Evolutionary conservation across 2,888 invertebrate genomes (phyloP), one percentile per base, ranked within the genome.

Genomic region (Drosophila yooni): DNA sequence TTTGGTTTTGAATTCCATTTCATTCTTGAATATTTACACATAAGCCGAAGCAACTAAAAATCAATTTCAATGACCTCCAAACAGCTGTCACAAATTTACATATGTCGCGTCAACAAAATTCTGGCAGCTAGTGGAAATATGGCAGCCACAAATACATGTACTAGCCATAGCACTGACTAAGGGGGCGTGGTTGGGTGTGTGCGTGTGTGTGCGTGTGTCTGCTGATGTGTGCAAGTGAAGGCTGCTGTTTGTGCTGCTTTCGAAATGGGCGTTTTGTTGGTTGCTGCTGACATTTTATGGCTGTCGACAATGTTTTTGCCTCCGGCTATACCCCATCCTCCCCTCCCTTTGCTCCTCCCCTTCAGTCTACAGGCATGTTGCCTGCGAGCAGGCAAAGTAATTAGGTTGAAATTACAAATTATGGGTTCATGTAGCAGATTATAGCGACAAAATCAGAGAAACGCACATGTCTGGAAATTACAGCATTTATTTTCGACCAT

Each of bases 361-460:
- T 18, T 18, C 64, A 50, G 56, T 57, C 62, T 11, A 25, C 36
- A 50, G 29, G 13, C 46, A 48, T 29, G 11, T n/a, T 43, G 43
- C 46, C 46, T 27, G 46, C 15, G 34, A 3, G 68, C 52, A 68
- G 70, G 66, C 79, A 73, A 84, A 89, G 83, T 88, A 90, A 91
- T 91, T 91, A 89, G 90, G 88, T 86, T 91, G 90, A 90, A 88
- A 85, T 91, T 91, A 90, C 90, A 88, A 88, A 88, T 90, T 88
- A 89, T 89, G 81, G 88, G 85, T 91, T 88, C 83, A 91, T 89
- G 83, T 82, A 79, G 69, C 82, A 88, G 90, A 85, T 90, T 88
- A 90, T 87, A 84, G 84, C 82, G 73, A 86, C 85, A 90, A 86
- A 83, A 78, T 87, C 79, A 76, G 81, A 79, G 77, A 68, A 83